These are phyloP conservation scores for Nomia melanderi DNA, from an alignment of 1,140 invertebrate genomes.

Conservation along the genomic window DNA sequence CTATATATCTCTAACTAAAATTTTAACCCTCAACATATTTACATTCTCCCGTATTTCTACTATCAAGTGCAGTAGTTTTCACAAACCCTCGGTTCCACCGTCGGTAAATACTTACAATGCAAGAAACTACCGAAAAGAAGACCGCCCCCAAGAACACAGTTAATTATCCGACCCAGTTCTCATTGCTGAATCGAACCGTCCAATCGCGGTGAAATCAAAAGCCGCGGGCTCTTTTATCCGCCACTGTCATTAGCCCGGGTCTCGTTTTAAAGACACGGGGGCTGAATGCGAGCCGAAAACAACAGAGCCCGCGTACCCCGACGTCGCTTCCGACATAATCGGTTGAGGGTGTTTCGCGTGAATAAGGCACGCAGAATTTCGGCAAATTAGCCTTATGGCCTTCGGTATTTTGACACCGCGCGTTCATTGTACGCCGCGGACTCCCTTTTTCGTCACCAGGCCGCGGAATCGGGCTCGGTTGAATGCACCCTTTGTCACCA, in stretches of 20 bases:
- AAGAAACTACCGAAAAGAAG: neutral
- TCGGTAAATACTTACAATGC: too few relatives aligned
- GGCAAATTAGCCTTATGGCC: slow-evolving; percentile 80
- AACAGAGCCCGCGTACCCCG: slow-evolving; percentile 28
- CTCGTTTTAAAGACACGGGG: slow-evolving; percentile 39
- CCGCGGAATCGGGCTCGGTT: slow-evolving; percentile 58
- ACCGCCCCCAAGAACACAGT: neutral
- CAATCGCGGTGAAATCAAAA: slow-evolving; percentile 41
- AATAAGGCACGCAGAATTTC: slow-evolving; percentile 67
- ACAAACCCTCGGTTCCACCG: too few relatives aligned
- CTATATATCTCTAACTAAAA: too few relatives aligned
- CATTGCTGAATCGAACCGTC: neutral
- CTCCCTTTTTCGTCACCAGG: slow-evolving; percentile 60
- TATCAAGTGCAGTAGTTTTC: too few relatives aligned
- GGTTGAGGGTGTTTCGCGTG: slow-evolving; percentile 47
- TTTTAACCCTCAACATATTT: too few relatives aligned
- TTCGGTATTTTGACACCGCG: slow-evolving; percentile 78
- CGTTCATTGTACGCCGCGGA: slow-evolving; percentile 68
- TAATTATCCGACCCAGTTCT: slow-evolving; percentile 2
- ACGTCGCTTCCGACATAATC: slow-evolving; percentile 11
- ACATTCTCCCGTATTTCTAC: too few relatives aligned
- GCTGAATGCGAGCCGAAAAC: slow-evolving; percentile 41
- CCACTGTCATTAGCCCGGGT: slow-evolving; percentile 26
- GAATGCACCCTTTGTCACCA: slow-evolving; percentile 76
- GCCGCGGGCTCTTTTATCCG: slow-evolving; percentile 2